phyloP scores from a whole-genome alignment of 2,113 vertebrate genomes.

The Muntiacus reevesi region DNA sequence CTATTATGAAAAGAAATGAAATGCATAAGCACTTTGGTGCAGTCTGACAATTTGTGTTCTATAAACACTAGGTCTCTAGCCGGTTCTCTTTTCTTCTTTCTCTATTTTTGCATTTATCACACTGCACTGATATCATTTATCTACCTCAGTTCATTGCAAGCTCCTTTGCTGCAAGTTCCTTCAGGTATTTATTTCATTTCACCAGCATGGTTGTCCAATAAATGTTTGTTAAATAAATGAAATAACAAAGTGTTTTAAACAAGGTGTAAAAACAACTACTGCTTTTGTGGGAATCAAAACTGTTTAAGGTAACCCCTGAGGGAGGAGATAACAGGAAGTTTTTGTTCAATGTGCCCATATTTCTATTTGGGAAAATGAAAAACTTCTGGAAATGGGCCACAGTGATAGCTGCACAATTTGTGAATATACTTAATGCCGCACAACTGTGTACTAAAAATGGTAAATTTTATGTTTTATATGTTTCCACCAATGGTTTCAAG shows the following conservation, averaged over 20 bases:
- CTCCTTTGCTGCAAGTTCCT: background rate
- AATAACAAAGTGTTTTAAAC: background rate
- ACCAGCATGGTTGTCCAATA: background rate
- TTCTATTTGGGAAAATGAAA: background rate
- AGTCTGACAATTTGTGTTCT: background rate
- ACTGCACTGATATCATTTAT: background rate
- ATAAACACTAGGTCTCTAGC: background rate
- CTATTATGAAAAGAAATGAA: background rate
- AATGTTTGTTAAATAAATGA: background rate
- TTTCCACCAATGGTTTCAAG: background rate
- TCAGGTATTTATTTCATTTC: background rate
- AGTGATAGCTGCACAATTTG: background rate
- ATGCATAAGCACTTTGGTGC: background rate
- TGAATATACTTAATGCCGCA: background rate
- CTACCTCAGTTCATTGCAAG: background rate
- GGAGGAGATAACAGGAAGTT: background rate
- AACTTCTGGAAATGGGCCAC: background rate
- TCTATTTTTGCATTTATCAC: background rate
- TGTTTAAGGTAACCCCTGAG: background rate
- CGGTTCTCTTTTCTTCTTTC: background rate
- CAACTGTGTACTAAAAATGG: background rate
- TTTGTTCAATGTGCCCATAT: background rate
- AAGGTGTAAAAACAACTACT: background rate
- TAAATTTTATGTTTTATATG: background rate
- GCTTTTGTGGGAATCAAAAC: background rate